Evolutionary conservation across 1,140 invertebrate genomes (phyloP).

Genomic region (Charaxes varanes): DNA sequence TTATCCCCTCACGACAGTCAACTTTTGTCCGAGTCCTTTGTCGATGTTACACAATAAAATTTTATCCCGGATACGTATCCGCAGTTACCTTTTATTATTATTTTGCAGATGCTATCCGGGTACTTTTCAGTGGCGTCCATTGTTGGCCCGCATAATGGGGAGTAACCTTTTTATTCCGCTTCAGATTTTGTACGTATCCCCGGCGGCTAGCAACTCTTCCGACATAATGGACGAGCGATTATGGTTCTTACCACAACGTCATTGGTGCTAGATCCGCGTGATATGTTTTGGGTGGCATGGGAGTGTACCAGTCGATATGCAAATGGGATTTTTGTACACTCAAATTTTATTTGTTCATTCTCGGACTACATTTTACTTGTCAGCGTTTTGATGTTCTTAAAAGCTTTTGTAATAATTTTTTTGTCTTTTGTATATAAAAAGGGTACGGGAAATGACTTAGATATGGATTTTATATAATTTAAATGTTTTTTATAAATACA

Average conservation of each 20-base stretch:
- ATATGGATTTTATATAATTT: too few relatives aligned
- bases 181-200: constrained; percentile 49
- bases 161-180: constrained; percentile 62
- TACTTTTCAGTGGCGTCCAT: constrained; percentile 55
- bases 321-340: constrained; percentile 27
- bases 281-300: constrained; percentile 1
- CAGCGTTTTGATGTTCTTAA: too few relatives aligned
- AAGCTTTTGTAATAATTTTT: too few relatives aligned
- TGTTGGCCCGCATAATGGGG: constrained; percentile 57
- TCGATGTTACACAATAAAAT: constrained; percentile 66
- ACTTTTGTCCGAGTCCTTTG: constrained; percentile 36
- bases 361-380: too few relatives aligned
- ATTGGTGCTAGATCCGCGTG: constrained; percentile 16
- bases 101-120: constrained; percentile 62
- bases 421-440: too few relatives aligned
- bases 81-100: constrained; percentile 71
- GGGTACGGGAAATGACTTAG: too few relatives aligned
- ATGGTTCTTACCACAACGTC: constrained; percentile 17
- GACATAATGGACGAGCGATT: constrained; percentile 25
- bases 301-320: constrained; percentile 23
- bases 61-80: constrained; percentile 65
- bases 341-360: constrained; percentile 15
- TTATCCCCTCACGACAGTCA: constrained; percentile 12
- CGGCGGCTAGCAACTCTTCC: constrained; percentile 29
- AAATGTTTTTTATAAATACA: too few relatives aligned